Evolutionary conservation across 2,888 invertebrate species (phyloP).

Genomic region (Drosophila antonietae): DNA sequence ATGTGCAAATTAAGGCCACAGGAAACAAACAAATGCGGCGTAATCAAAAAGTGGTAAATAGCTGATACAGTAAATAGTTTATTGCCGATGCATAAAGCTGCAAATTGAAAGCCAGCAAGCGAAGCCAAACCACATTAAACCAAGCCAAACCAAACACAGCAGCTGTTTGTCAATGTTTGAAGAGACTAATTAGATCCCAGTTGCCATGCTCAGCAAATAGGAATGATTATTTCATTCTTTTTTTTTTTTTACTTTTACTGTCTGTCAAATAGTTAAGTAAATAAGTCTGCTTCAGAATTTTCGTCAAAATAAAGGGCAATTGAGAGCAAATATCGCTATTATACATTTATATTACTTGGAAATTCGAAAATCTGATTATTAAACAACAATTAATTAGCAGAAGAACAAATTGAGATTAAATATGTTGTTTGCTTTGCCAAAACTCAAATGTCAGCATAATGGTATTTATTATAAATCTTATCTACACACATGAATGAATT

Average conservation of each 20-base stretch:
- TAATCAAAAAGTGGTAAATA: constrained; percentile 78
- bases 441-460: neutral
- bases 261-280: constrained; percentile 13
- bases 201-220: constrained; percentile 42
- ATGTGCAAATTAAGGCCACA: constrained; percentile 72
- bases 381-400: neutral
- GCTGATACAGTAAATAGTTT: constrained; percentile 73
- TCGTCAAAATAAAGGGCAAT: neutral
- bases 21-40: constrained; percentile 78
- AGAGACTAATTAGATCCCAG: constrained; percentile 64
- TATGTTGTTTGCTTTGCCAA: no score
- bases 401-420: neutral
- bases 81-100: constrained; percentile 64
- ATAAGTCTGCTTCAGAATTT: constrained; percentile 11
- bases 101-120: constrained; percentile 54
- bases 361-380: neutral
- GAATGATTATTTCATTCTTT: constrained; percentile 37
- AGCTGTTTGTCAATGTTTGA: constrained; percentile 63
- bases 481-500: neutral
- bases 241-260: constrained; percentile 24
- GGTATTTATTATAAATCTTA: neutral
- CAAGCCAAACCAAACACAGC: constrained; percentile 23
- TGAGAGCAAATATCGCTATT: neutral
- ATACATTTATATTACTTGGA: no score
- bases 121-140: constrained; percentile 3